phyloP scores from a whole-genome alignment of 2,797 vertebrate genomes.

The Chrosomus eos region DNA sequence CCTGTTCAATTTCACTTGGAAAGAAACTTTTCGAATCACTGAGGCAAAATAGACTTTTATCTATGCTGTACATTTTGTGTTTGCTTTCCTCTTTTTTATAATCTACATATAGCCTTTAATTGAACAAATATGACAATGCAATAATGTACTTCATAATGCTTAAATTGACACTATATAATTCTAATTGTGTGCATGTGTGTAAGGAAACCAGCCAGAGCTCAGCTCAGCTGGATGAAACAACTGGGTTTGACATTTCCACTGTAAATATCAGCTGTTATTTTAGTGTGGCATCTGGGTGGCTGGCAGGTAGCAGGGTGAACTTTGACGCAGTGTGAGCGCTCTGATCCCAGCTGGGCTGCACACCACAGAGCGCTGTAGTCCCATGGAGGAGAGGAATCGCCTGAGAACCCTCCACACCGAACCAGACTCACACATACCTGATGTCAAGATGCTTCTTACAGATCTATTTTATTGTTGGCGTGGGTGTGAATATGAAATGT shows the following conservation, averaged over 20 bases:
- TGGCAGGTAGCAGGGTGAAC: constrained; percentile 62
- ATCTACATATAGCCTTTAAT: not conserved
- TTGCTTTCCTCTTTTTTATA: not conserved
- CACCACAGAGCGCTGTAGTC: constrained; percentile 26
- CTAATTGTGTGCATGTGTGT: constrained; percentile 6
- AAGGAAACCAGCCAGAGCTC: constrained; percentile 18
- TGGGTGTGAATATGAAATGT: not conserved
- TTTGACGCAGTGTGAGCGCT: constrained; percentile 63
- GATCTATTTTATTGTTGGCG: not conserved
- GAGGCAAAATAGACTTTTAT: not conserved
- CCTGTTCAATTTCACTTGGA: not conserved
- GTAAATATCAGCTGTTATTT: constrained; percentile 67
- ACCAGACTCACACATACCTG: constrained; percentile 12
- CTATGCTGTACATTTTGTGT: not conserved
- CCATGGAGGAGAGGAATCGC: constrained; percentile 46
- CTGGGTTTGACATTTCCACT: constrained; percentile 65
- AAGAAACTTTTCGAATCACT: not conserved
- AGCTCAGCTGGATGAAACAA: constrained; percentile 60
- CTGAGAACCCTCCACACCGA: constrained; percentile 25
- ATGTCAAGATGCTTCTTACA: constrained; percentile 9
- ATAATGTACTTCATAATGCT: constrained; percentile 29
- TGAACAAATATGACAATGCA: constrained; percentile 16
- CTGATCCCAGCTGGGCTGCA: constrained; percentile 57
- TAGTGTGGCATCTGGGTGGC: constrained; percentile 60
- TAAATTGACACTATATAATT: constrained; percentile 44